Evolutionary conservation across 2,797 vertebrate genomes (phyloP), one percentile per base, ranked within the genome.

Genomic region (Iguana delicatissima): DNA sequence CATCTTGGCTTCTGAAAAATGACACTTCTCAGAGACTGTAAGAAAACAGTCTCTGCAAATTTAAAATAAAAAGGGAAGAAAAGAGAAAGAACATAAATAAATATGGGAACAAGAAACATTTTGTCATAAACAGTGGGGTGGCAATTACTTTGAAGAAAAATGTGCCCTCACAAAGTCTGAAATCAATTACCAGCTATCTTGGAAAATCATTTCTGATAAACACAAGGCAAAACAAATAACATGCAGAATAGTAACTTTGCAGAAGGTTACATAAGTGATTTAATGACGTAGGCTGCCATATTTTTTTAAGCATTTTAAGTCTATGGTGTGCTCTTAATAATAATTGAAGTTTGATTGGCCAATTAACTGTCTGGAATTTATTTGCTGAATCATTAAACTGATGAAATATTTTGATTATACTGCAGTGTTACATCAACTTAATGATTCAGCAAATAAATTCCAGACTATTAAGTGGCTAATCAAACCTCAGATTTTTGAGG

Each of bases 381-480:
- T 88, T 91, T 88, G 90, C 90, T 91, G 74, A 88, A 57, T 88
- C 90, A 91, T 91, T 91, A 88, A 87, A 72, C 90, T 88, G 73
- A 79, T 91, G 74, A 88, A 80, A 91, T 72, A 42, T 88, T 91
- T 88, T 84, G 86, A 38, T 91, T 59, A 55, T 91, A 57, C 38
- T 72, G 59, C 35, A 69, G 72, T 88, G 84, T 84, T 69, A 84
- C 50, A 88, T 72, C 80, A n/a, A 12, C 73, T 84, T 87, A 91
- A 87, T 91, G 86, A 91, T 69, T 67, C 85, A 79, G 81, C 50
- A 79, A 59, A 88, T 91, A 84, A n/a, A 87, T 91, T 72, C 29
- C 72, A 84, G 62, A 35, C 73, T 42, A 35, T 88, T 88, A 83
- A 91, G 42, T 57, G 80, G 80, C 59, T 84, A 77, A 46, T 77